phyloP scores from a whole-genome alignment of 30 jellyfish, hydroid and myxozoan genomes.

The Turritopsis rubra region DNA sequence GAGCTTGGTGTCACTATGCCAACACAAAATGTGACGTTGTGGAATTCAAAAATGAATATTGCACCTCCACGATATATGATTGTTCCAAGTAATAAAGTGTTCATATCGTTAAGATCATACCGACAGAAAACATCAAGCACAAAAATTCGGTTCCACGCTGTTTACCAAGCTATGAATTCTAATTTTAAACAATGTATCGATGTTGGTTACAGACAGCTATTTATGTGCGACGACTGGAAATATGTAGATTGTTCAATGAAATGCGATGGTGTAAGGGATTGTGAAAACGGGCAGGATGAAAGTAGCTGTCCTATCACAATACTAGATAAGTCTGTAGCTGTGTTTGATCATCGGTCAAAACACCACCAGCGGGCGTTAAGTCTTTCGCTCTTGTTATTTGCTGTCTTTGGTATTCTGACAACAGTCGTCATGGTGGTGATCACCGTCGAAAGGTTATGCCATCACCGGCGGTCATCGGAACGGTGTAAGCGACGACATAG shows the following conservation, averaged over 20 bases:
- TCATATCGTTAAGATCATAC: constrained; percentile 11
- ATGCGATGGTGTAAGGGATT: constrained; percentile 73
- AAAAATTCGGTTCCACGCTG: constrained; percentile 36
- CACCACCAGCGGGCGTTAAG: neutral
- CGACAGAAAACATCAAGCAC: constrained; percentile 9
- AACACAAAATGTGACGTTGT: neutral
- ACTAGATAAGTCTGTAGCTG: constrained; percentile 11
- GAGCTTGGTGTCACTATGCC: constrained; percentile 12
- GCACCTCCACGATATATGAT: constrained; percentile 13
- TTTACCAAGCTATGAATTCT: constrained; percentile 48
- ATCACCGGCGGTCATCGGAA: neutral
- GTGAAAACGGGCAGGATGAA: constrained; percentile 71
- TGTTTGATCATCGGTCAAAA: constrained; percentile 3
- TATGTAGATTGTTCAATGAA: constrained; percentile 60
- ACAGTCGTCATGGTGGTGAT: neutral
- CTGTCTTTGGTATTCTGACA: neutral
- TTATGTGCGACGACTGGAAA: constrained; percentile 64
- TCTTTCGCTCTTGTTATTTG: neutral
- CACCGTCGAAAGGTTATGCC: neutral
- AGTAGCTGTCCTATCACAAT: constrained; percentile 25
- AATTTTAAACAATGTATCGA: constrained; percentile 38
- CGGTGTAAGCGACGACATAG: neutral
- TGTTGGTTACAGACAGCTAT: constrained; percentile 41
- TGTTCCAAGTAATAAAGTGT: constrained; percentile 21
- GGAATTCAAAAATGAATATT: constrained; percentile 9